Evolutionary conservation across 2,797 vertebrate genomes (phyloP), one percentile per base, ranked within the genome.

Genomic region (Schizopygopsis pylzovi): DNA sequence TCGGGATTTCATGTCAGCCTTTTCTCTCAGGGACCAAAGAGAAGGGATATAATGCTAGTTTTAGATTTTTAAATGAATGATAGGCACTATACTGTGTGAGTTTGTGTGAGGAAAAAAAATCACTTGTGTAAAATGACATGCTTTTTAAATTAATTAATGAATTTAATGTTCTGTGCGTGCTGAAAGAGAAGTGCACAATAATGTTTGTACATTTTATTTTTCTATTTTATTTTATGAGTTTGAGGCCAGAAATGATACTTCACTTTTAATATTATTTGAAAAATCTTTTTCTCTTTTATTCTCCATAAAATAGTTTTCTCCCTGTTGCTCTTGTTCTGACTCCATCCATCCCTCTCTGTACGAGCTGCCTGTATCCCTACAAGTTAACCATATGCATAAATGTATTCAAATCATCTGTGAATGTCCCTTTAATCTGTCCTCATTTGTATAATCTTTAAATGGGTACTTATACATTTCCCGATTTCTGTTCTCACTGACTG

Each of bases 361-460:
- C 1, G 12, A 45, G n/a, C 18, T 52, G 12, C 56, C 28, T 67
- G 49, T 56, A 84, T 41, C 82, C 33, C 47, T 56, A 71, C 9
- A 15, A 28, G 12, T 71, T 85, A 33, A 59, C 72, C 41, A 70
- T 70, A 49, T 81, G 72, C 15, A 82, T 82, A 71, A 72, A 78
- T 65, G 49, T 43, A 56, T 83, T 65, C 47, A 68, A 37, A 63
- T 83, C 25, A 81, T 47, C 45, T n/a, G 15, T 76, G 37, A n/a
- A 16, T 80, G 67, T 73, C 20, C 77, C 54, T 63, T 52, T 83
- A 83, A 86, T 67, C 59, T 70, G 52, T 22, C 43, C 33, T 86
- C 59, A 86, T 80, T 86, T 84, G 72, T 43, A 81, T 83, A 86
- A 88, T 88, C 78, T 83, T 71, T n/a, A 80, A 39, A 76, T 72